Percentiles rank a stretch among this genome's conserved stretches.
These are phyloP conservation scores for Caenorhabditis angaria DNA, from an alignment of 2,888 invertebrate species.

Conservation along the genomic window DNA sequence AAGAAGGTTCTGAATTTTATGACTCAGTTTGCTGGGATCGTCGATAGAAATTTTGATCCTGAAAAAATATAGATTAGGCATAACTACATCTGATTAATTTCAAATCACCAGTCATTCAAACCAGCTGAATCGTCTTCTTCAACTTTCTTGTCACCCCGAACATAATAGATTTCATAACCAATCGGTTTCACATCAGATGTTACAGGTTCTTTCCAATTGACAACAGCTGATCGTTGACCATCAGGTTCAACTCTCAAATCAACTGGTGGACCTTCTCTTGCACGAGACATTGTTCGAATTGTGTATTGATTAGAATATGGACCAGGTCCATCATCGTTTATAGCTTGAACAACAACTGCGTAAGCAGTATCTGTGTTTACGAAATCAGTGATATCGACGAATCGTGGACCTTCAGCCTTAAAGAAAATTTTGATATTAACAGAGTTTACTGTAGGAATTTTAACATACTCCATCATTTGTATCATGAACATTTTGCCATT, in stretches of 20 bases:
- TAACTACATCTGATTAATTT: conserved; percentile 3
- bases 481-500: conserved; percentile 66
- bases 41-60: conserved; percentile 61
- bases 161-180: conserved; percentile 68
- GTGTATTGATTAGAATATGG: conserved; percentile 70
- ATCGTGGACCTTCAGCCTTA: conserved; percentile 31
- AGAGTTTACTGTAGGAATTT: neutral
- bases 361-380: conserved; percentile 69
- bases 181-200: conserved; percentile 60
- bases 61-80: conserved; percentile 8
- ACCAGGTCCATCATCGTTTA: conserved; percentile 70
- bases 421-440: neutral
- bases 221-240: conserved; percentile 64
- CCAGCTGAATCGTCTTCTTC: conserved; percentile 66
- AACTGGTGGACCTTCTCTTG: conserved; percentile 67
- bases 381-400: conserved; percentile 63
- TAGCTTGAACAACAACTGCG: conserved; percentile 71
- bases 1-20: conserved; percentile 62
- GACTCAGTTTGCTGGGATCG: conserved; percentile 57
- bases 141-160: conserved; percentile 68
- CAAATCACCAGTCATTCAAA: conserved; percentile 56
- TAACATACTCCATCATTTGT: conserved; percentile 40
- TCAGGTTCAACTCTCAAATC: conserved; percentile 68
- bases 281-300: conserved; percentile 67
- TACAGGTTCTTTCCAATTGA: conserved; percentile 66